A percentile compares a stretch with the other conserved stretches of the same genome.
Conservation (phyloP, 2,113 vertebrate species). For the Bothrops jararaca region DNA sequence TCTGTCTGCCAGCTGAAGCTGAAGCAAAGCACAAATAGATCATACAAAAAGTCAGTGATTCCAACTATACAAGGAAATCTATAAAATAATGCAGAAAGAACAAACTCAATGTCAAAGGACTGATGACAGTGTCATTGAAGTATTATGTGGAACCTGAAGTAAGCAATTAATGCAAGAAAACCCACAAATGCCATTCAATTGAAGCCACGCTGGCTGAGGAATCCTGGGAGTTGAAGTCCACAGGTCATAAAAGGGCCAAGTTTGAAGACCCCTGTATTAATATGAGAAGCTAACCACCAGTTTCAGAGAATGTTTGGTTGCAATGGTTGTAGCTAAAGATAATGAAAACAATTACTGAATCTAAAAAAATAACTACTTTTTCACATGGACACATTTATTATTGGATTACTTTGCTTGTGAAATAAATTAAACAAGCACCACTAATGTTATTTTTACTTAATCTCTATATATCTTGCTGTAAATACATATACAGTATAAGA, state of each 20-base stretch:
- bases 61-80: neutral
- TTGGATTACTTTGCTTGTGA: too few species aligned
- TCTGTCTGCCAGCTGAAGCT: neutral
- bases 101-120: neutral
- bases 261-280: neutral
- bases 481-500: too few species aligned
- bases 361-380: neutral
- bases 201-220: neutral
- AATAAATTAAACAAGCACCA: too few species aligned
- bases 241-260: too few species aligned
- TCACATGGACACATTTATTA: neutral
- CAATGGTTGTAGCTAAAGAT: neutral
- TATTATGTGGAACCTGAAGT: neutral
- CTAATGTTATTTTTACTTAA: too few species aligned
- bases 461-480: too few species aligned
- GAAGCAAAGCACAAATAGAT: neutral
- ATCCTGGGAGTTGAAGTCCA: too few species aligned
- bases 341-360: neutral
- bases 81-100: neutral
- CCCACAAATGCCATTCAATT: neutral
- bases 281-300: neutral
- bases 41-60: neutral
- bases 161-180: neutral
- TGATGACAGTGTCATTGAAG: neutral
- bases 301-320: neutral